These are phyloP conservation scores for Neodon shergylaensis DNA, from an alignment of 2,113 vertebrate species.

Conservation along the genomic window DNA sequence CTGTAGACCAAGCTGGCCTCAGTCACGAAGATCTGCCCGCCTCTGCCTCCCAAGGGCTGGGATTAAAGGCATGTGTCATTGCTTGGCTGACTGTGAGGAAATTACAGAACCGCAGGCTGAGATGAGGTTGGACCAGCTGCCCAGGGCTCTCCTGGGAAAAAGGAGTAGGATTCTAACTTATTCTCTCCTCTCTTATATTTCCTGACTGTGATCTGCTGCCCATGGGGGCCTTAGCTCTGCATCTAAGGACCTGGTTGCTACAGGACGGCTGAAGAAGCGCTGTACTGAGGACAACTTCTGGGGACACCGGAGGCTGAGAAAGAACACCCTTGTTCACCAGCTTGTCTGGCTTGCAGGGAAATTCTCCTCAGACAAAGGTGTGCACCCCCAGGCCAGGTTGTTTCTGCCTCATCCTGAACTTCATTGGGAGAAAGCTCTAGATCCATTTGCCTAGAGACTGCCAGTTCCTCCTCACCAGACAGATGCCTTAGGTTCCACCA, in stretches of 20 bases:
- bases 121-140: background rate
- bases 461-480: background rate
- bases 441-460: background rate
- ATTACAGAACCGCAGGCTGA: background rate
- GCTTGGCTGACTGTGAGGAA: background rate
- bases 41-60: no score
- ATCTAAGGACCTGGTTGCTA: background rate
- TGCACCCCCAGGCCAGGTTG: background rate
- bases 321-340: slow-evolving; percentile 53
- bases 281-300: background rate
- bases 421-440: background rate
- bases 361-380: background rate
- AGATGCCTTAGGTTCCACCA: background rate
- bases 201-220: slow-evolving; percentile 15
- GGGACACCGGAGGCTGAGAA: slow-evolving; percentile 3
- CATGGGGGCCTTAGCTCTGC: slow-evolving; percentile 53
- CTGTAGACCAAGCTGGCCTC: no score
- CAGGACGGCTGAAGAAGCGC: background rate
- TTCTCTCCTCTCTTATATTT: background rate
- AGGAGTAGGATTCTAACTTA: slow-evolving; percentile 50
- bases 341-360: slow-evolving; percentile 60
- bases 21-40: no score
- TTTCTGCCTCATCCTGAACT: background rate
- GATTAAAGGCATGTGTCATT: no score
- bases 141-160: slow-evolving; percentile 32